These are phyloP conservation scores for Anguilla megastoma DNA, from an alignment of 2,797 vertebrate genomes.

Conservation along the genomic window DNA sequence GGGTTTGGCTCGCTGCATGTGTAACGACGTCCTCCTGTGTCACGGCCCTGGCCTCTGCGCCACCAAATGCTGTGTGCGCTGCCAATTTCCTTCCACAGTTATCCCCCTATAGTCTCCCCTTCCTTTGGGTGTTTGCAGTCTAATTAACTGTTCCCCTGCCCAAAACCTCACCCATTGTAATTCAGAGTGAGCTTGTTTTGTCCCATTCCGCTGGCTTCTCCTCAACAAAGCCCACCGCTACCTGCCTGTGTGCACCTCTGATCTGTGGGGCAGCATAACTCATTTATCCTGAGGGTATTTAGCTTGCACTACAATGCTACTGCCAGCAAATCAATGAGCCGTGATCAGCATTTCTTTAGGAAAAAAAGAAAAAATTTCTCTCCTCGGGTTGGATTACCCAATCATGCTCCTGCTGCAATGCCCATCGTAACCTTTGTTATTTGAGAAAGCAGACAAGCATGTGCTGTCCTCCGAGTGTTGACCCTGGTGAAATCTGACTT, in stretches of 20 bases:
- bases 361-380: too few relatives aligned
- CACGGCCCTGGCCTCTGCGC: background rate
- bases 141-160: background rate
- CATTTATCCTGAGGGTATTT: background rate
- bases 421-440: background rate
- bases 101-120: background rate
- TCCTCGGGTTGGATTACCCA: background rate
- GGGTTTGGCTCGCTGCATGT: background rate
- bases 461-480: too few relatives aligned
- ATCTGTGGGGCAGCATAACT: background rate
- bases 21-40: background rate
- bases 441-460: background rate
- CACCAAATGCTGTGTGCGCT: background rate
- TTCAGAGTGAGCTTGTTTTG: background rate
- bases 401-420: background rate
- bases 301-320: background rate
- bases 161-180: background rate
- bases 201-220: background rate
- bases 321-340: too few relatives aligned
- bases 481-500: too few relatives aligned
- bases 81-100: background rate
- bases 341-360: too few relatives aligned
- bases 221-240: background rate
- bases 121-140: background rate
- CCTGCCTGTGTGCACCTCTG: background rate